These are phyloP conservation scores for Hyperoplus lanceolatus DNA, from an alignment of 2,797 vertebrate genomes.

Conservation along the genomic window DNA sequence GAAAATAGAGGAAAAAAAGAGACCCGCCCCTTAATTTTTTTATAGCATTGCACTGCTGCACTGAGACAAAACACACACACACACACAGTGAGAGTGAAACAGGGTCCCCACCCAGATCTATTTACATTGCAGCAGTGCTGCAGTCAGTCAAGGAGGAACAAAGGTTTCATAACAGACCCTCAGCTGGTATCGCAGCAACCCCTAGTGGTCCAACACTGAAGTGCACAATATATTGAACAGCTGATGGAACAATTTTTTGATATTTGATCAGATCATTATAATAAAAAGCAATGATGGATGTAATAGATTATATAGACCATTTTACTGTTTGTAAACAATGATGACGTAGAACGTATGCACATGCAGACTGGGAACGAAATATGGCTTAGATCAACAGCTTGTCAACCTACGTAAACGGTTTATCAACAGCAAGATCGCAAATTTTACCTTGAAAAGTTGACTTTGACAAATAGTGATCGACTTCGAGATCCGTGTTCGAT, in stretches of 20 bases:
- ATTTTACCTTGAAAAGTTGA: too few relatives aligned
- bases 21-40: conserved; percentile 57
- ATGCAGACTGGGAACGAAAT: too few relatives aligned
- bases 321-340: too few relatives aligned
- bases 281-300: too few relatives aligned
- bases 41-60: conserved; percentile 55
- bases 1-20: conserved; percentile 35
- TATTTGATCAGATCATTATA: too few relatives aligned
- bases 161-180: conserved; percentile 63
- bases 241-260: too few relatives aligned
- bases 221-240: background rate
- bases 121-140: conserved; percentile 71
- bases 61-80: conserved; percentile 42
- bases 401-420: too few relatives aligned
- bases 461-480: too few relatives aligned
- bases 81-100: conserved; percentile 36
- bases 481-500: background rate
- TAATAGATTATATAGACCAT: too few relatives aligned
- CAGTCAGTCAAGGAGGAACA: conserved; percentile 67
- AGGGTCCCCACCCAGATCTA: conserved; percentile 72
- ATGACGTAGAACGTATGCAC: too few relatives aligned
- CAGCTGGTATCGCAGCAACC: conserved; percentile 46
- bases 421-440: too few relatives aligned
- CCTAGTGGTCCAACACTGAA: conserved; percentile 54
- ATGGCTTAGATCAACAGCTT: too few relatives aligned